Evolutionary conservation across 2,113 vertebrate genomes (phyloP), one percentile per base, ranked within the genome.

Genomic region (Vireo altiloquus): DNA sequence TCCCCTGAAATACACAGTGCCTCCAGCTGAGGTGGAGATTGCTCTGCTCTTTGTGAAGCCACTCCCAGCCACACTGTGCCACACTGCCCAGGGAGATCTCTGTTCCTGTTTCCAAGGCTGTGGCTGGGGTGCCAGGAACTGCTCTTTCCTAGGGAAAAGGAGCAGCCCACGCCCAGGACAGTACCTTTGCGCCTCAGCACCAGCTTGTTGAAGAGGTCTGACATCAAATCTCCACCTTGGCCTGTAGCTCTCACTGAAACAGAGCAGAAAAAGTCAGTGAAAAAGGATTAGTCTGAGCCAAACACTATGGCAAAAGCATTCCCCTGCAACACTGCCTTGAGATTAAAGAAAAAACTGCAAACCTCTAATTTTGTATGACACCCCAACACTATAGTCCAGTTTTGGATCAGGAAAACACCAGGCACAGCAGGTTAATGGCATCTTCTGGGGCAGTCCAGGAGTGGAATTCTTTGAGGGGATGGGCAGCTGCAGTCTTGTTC

Each of bases 151-250:
- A 17, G 5, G 11, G 20, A 19, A 35, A 65, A 52, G 21, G 25
- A 39, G 35, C n/a, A 31, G 25, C 33, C 74, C 31, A 31, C 5
- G 6, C 25, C 21, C 25, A 24, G 28, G 23, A 44, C 85, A 80
- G 91, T 96, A 99, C 99, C 99, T 99, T 99, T 99, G 69, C 99
- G 98, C 78, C 99, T 98, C 98, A 99, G 98, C 87, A 98, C 98
- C 72, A 99, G 98, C 94, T 99, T 99, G 95, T 99, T 99, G 90
- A 99, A 99, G 93, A 99, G 99, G 91, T 99, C 99, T 1, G 98
- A 99, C 99, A 99, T 99, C 90, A 99, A 97, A 97, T 99, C 98
- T 59, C 99, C 99, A 8, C 99, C 98, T 46, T 98, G 98, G 35
- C 98, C 97, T 0, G 98, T 98, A 10, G 98, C 98, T 96, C 96